These are phyloP conservation scores for Schlechtendalia chinensis DNA, from an alignment of 1,140 invertebrate species.

Conservation along the genomic window DNA sequence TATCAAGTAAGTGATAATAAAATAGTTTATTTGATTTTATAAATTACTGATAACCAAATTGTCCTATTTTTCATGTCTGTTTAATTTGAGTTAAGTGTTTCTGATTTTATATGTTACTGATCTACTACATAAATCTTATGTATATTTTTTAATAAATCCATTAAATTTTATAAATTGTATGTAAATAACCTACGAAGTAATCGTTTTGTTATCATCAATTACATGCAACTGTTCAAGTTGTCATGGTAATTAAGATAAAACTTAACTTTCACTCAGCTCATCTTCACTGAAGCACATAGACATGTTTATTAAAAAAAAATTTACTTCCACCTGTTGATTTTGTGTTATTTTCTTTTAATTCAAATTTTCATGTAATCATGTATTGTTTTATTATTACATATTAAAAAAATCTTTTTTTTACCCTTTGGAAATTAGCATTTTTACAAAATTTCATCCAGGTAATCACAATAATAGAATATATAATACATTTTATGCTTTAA, in stretches of 20 bases:
- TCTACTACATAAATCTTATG: not conserved
- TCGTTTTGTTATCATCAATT: constrained; percentile 10
- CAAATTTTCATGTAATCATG: not conserved
- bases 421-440: not conserved
- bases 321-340: constrained; percentile 37
- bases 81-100: not conserved
- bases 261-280: constrained; percentile 28
- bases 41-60: not conserved
- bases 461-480: too few relatives aligned
- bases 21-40: not conserved
- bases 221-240: not conserved
- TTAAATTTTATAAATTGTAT: not conserved
- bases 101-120: too few relatives aligned
- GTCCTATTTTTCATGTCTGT: not conserved
- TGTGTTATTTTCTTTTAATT: not conserved
- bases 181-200: not conserved
- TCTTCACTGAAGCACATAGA: constrained; percentile 34
- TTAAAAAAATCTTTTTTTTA: not conserved
- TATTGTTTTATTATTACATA: constrained; percentile 8
- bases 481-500: too few relatives aligned
- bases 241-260: constrained; percentile 21
- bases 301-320: constrained; percentile 13
- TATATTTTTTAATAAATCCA: not conserved
- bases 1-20: constrained; percentile 32
- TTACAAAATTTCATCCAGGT: not conserved